Conservation (phyloP, 2,797 vertebrate species). For the Paedocypris micromegethes region DNA sequence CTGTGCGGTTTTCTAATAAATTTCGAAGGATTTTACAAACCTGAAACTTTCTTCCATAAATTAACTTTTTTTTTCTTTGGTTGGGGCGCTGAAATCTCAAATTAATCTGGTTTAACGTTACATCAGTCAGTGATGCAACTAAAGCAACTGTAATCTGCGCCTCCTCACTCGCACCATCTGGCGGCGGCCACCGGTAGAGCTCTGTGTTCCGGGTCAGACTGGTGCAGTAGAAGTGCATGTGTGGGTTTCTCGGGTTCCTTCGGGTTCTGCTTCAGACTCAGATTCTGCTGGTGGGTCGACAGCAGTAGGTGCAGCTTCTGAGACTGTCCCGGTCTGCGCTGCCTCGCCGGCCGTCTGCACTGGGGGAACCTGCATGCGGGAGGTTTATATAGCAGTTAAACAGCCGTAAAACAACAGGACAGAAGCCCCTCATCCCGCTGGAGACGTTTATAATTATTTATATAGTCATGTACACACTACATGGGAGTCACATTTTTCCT, state of each 20-base stretch:
- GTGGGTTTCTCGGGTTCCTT: background rate
- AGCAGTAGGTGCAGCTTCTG: constrained; percentile 76
- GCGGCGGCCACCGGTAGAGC: constrained; percentile 55
- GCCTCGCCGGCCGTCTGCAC: constrained; percentile 70
- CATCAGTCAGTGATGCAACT: constrained; percentile 5
- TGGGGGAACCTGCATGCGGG: constrained; percentile 65
- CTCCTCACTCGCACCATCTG: constrained; percentile 50
- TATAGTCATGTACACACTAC: too few species aligned
- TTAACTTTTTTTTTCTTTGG: constrained; percentile 31
- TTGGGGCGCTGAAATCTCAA: constrained; percentile 28
- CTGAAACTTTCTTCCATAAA: constrained; percentile 1
- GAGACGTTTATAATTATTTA: too few species aligned
- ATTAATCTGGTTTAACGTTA: constrained; percentile 9
- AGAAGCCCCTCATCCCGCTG: too few species aligned
- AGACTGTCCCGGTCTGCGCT: constrained; percentile 71
- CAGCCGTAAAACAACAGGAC: background rate
- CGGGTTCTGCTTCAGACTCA: constrained; percentile 51
- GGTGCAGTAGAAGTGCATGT: constrained; percentile 48
- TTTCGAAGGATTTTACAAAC: constrained; percentile 11
- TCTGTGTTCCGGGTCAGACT: constrained; percentile 70
- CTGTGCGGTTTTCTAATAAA: constrained; percentile 19
- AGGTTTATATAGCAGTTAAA: background rate
- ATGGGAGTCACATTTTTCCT: too few species aligned
- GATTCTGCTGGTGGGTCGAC: constrained; percentile 75
- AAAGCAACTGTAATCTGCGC: constrained; percentile 7